Evolutionary conservation across 2,797 vertebrate species (phyloP).

Genomic region (Siniperca undulata): DNA sequence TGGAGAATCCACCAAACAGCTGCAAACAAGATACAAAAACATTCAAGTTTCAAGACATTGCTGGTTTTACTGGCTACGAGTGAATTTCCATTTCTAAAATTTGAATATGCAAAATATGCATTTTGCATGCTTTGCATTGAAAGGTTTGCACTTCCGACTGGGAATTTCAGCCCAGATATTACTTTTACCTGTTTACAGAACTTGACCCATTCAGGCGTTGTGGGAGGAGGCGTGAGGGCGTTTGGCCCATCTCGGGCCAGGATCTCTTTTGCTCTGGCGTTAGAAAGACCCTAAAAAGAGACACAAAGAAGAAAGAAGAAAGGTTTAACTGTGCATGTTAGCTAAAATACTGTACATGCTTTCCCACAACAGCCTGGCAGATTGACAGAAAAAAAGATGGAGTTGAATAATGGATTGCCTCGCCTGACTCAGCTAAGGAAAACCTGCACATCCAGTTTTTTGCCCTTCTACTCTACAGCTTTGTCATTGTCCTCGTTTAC

Average conservation of each 20-base stretch:
- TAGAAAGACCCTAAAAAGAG: slow-evolving; percentile 88
- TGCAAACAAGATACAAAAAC: slow-evolving; percentile 55
- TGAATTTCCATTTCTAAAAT: slow-evolving; percentile 16
- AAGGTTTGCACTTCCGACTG: background rate
- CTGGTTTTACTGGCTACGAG: background rate
- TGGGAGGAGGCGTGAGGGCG: slow-evolving; percentile 94
- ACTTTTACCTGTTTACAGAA: slow-evolving; percentile 90
- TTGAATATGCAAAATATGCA: slow-evolving; percentile 39
- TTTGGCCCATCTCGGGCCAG: slow-evolving; percentile 95
- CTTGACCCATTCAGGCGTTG: slow-evolving; percentile 97
- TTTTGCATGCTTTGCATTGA: slow-evolving; percentile 30
- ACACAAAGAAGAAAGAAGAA: background rate
- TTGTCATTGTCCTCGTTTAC: background rate
- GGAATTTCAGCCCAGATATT: background rate
- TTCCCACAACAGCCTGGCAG: background rate
- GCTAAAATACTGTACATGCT: background rate
- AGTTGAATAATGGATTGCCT: background rate
- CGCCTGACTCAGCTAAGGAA: slow-evolving; percentile 7
- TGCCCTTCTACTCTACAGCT: background rate
- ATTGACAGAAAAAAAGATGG: background rate
- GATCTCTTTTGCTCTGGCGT: slow-evolving; percentile 91
- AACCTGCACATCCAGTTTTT: slow-evolving; percentile 36
- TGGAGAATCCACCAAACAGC: slow-evolving; percentile 96
- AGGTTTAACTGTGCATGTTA: background rate
- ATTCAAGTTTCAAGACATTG: background rate